Evolutionary conservation across 1,140 invertebrate genomes (phyloP).

Genomic region (Bombus terrestris): DNA sequence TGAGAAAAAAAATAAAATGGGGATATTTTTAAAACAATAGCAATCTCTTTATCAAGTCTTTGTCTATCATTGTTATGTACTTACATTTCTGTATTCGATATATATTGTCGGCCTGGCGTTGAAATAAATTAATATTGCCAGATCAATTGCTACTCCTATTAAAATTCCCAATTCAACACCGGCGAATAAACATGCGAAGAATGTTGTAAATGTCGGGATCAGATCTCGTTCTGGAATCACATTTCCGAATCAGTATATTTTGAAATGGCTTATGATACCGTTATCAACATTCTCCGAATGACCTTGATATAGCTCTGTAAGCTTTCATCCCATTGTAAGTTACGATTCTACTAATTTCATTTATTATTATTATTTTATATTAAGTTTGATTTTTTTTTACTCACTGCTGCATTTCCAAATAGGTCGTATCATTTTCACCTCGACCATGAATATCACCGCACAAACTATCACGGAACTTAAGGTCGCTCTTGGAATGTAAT

Average conservation of each 20-base stretch:
- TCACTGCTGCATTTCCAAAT: conserved; percentile 91
- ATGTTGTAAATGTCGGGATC: conserved; percentile 88
- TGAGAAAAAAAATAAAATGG: conserved; percentile 34
- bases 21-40: conserved; percentile 12
- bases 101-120: conserved; percentile 88
- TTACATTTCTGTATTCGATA: conserved; percentile 84
- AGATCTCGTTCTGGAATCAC: conserved; percentile 88
- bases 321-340: neutral
- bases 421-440: conserved; percentile 87
- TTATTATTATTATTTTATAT: neutral
- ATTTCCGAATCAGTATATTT: neutral
- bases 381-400: conserved; percentile 58
- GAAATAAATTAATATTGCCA: conserved; percentile 90
- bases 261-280: neutral
- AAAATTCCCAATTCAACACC: conserved; percentile 93
- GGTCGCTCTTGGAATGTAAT: conserved; percentile 91
- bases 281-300: conserved; percentile 16
- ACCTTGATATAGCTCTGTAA: neutral
- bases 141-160: conserved; percentile 90
- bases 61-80: conserved; percentile 58
- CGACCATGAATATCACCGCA: conserved; percentile 93
- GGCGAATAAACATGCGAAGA: conserved; percentile 88
- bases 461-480: conserved; percentile 92
- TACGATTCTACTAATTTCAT: neutral
- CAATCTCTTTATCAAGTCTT: conserved; percentile 24